Evolutionary conservation across 2,113 vertebrate genomes (phyloP), one percentile per base, ranked within the genome.

Genomic region (Perccottus glenii): DNA sequence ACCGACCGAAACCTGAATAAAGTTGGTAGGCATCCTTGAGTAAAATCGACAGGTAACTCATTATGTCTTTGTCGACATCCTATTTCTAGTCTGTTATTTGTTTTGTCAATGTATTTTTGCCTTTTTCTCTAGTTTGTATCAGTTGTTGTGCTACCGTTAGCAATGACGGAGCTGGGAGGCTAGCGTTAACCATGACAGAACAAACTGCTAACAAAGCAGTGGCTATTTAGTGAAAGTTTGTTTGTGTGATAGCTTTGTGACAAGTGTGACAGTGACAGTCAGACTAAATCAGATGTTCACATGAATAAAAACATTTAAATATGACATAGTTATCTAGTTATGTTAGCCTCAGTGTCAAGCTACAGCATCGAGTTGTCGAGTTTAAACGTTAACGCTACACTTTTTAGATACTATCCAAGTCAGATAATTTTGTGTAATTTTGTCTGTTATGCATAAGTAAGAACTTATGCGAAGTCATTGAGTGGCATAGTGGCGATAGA

Each of bases 1-100:
- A 60, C 52, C 32, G 57, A 79, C 64, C 33, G 58, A 76, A 76
- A 85, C 67, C 57, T 38, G 40, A 70, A 75, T 16, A 83, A 85
- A 74, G 82, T 27, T 86, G 33, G 15, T 56, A 36, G 61, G 32
- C 43, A 27, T 38, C 5, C 2, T 38, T 47, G 8, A 32, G 6
- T 46, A 0, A 35, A 8, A 44, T 43, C 16, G 32, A 63, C 75
- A 58, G 62, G 89, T 90, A 35, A 71, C 81, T 75, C 1, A 6
- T 11, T 14, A 7, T 8, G 1, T 0, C 6, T 33, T 9, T 6
- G 0, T 11, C 5, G 10, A 3, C 1, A 0, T 0, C 8, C 9
- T 0, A 2, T 46, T 0, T 2, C 1, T 43, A 36, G 2, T 0
- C 64, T 57, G 2, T 0, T 67, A 43, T 9, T 1, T 0, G 27